A percentile compares a stretch with the other conserved stretches of the same genome.
Conservation (phyloP, 2,888 invertebrate genomes). For the Drosophila mettleri region DNA sequence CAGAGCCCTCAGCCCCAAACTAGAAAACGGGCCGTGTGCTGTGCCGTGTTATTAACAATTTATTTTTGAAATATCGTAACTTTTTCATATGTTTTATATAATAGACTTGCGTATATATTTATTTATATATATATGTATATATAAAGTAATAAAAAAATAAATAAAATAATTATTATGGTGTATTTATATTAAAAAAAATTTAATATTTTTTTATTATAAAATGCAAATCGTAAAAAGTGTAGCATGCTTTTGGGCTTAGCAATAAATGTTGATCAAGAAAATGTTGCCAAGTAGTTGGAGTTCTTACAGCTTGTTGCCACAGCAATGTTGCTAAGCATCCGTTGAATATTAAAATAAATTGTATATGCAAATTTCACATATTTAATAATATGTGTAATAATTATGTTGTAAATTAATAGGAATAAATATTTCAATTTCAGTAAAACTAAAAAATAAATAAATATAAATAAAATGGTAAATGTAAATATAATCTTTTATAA, state of each 20-base stretch:
- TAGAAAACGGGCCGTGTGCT: slow-evolving; percentile 35
- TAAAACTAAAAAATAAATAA: no score
- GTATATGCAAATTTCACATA: no score
- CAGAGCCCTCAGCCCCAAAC: slow-evolving; percentile 12
- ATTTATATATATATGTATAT: background rate
- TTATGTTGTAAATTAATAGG: background rate
- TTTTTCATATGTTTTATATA: slow-evolving; percentile 51
- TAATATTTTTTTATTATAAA: background rate
- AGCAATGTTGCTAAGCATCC: background rate
- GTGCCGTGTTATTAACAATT: slow-evolving; percentile 57
- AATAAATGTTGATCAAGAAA: background rate
- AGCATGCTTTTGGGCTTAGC: slow-evolving; percentile 33
- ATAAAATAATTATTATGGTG: no score
- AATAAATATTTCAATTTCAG: no score
- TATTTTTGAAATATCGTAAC: slow-evolving; percentile 60
- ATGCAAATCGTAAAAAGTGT: slow-evolving; percentile 1
- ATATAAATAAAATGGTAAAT: no score
- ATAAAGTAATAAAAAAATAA: background rate
- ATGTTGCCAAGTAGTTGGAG: slow-evolving; percentile 15
- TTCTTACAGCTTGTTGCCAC: background rate
- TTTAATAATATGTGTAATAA: no score
- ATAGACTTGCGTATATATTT: slow-evolving; percentile 27
- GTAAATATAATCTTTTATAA: no score
- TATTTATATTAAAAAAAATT: background rate
- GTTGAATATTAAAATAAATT: background rate